A percentile compares a stretch with the other conserved stretches of the same genome.
Evolutionary conservation across 2,888 invertebrate species (phyloP).

Genomic region (Alcis repandata): DNA sequence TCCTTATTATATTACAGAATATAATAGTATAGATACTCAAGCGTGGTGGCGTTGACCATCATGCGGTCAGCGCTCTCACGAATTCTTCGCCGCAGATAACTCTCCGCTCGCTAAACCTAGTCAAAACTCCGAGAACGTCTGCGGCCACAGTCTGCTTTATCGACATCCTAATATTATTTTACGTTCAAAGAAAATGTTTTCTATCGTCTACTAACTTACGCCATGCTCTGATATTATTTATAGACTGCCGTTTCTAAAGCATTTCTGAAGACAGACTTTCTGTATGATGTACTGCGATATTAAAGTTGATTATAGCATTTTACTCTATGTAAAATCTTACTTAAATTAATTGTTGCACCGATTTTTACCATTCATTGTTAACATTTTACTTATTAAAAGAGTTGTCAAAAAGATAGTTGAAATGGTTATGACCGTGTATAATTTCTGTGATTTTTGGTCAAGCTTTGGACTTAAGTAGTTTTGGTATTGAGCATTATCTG

Average conservation of each 20-base stretch:
- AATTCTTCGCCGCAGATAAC: conserved; percentile 15
- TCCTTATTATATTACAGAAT: too few relatives aligned
- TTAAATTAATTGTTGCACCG: too few relatives aligned
- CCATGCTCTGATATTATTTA: neutral
- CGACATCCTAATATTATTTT: conserved; percentile 1
- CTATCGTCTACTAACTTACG: neutral
- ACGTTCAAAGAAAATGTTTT: neutral
- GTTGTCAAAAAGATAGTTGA: too few relatives aligned
- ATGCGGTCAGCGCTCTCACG: conserved; percentile 11
- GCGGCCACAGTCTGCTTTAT: neutral
- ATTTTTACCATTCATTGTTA: too few relatives aligned
- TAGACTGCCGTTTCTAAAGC: neutral
- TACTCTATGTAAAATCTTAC: too few relatives aligned
- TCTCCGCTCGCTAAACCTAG: neutral
- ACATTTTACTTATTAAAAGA: too few relatives aligned
- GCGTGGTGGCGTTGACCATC: conserved; percentile 7
- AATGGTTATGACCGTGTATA: too few relatives aligned
- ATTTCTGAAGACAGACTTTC: neutral
- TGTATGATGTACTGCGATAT: neutral
- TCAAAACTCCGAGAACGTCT: conserved; percentile 11
- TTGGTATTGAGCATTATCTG: too few relatives aligned
- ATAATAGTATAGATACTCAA: neutral
- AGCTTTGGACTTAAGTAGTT: too few relatives aligned
- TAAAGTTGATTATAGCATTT: too few relatives aligned
- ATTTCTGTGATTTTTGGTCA: too few relatives aligned